Conservation (phyloP, 1,140 invertebrate genomes). For the Drosophila bipectinata region DNA sequence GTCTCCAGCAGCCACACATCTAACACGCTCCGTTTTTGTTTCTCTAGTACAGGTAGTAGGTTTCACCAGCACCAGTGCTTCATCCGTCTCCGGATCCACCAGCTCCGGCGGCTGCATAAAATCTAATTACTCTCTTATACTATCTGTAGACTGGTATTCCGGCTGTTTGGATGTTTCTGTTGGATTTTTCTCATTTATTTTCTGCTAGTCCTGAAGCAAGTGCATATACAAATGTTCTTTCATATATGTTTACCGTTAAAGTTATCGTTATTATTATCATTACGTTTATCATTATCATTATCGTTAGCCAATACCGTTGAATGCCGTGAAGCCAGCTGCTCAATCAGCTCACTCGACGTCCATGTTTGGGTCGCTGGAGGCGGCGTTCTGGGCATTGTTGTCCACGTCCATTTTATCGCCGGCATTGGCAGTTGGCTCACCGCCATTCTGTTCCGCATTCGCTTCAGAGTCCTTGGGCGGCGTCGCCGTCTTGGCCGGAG, state of each 20-base stretch:
- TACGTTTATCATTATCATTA: slow-evolving; percentile 49
- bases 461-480: slow-evolving; percentile 66
- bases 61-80: slow-evolving; percentile 1
- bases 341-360: slow-evolving; percentile 59
- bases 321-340: slow-evolving; percentile 19
- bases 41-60: slow-evolving; percentile 4
- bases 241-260: slow-evolving; percentile 53
- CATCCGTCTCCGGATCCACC: slow-evolving; percentile 20
- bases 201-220: slow-evolving; percentile 56
- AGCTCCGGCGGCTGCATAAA: slow-evolving; percentile 21
- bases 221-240: slow-evolving; percentile 61
- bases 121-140: slow-evolving; percentile 36
- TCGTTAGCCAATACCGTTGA: slow-evolving; percentile 71
- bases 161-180: slow-evolving; percentile 28
- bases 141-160: slow-evolving; percentile 29
- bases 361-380: slow-evolving; percentile 50
- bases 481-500: slow-evolving; percentile 61
- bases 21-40: slow-evolving; percentile 4
- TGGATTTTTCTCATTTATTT: slow-evolving; percentile 18
- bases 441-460: slow-evolving; percentile 76
- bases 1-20: slow-evolving; percentile 13
- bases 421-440: slow-evolving; percentile 41
- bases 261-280: slow-evolving; percentile 44
- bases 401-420: slow-evolving; percentile 73
- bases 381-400: slow-evolving; percentile 49